Conservation (phyloP, 2,888 invertebrate genomes). For the Arctia plantaginis region DNA sequence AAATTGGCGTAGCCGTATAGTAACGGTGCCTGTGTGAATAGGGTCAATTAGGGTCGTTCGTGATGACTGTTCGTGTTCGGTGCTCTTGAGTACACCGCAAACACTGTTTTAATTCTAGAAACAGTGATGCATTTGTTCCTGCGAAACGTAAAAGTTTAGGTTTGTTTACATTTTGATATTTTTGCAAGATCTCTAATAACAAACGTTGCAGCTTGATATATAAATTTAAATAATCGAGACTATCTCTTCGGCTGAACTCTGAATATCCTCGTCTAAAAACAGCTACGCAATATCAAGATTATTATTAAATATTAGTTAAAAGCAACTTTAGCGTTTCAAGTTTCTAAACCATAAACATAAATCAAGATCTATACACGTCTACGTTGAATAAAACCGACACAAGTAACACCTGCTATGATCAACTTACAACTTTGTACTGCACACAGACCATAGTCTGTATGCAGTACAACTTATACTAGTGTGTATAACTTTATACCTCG, state of each 20-base stretch:
- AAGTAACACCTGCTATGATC: neutral
- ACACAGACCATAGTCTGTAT: neutral
- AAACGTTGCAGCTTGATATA: neutral
- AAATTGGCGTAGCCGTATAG: slow-evolving; percentile 26
- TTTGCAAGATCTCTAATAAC: neutral
- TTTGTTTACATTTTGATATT: neutral
- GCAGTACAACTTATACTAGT: too few species aligned
- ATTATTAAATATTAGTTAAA: neutral
- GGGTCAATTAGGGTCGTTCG: slow-evolving; percentile 55
- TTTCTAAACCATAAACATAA: too few species aligned
- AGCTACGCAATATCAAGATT: neutral
- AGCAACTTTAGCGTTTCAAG: neutral
- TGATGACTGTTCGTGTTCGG: slow-evolving; percentile 42
- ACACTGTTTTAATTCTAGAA: slow-evolving; percentile 30
- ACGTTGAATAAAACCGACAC: too few species aligned
- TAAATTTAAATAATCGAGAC: neutral
- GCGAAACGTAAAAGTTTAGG: neutral
- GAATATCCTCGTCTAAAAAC: neutral
- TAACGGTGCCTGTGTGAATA: slow-evolving; percentile 57
- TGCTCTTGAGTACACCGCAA: slow-evolving; percentile 31
- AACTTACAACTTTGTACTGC: neutral
- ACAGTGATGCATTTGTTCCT: neutral
- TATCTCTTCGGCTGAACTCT: neutral
- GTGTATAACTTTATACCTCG: too few species aligned
- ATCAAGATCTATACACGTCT: too few species aligned